Conservation (phyloP, 2,888 invertebrate genomes). For the Gonocerus acuteangulatus region DNA sequence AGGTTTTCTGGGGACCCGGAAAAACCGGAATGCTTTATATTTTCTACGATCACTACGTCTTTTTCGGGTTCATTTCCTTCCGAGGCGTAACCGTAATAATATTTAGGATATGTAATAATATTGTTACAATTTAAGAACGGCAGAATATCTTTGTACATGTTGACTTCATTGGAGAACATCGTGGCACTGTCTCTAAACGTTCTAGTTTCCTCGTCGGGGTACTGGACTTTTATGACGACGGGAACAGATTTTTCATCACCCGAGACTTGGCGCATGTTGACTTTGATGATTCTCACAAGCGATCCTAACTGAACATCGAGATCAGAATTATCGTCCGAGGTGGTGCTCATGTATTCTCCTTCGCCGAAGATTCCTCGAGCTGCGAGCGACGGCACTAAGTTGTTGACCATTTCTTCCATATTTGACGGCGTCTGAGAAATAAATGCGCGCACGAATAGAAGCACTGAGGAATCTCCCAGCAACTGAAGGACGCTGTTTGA, state of each 20-base stretch:
- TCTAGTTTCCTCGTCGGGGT: neutral
- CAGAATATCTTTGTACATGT: slow-evolving; percentile 35
- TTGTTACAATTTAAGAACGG: slow-evolving; percentile 26
- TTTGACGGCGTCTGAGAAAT: neutral
- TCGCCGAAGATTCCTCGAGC: slow-evolving; percentile 22
- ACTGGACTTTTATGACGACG: slow-evolving; percentile 31
- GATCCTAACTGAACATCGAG: slow-evolving; percentile 33
- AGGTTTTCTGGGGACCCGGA: slow-evolving; percentile 37
- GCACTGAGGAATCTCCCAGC: too few relatives aligned
- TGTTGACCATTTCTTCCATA: neutral
- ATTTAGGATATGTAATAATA: neutral
- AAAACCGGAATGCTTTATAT: slow-evolving; percentile 38
- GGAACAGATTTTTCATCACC: neutral
- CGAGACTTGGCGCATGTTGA: neutral
- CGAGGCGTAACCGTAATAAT: neutral
- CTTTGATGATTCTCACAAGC: slow-evolving; percentile 29
- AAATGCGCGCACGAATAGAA: too few relatives aligned
- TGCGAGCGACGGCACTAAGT: neutral
- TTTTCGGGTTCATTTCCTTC: neutral
- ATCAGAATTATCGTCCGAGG: slow-evolving; percentile 1
- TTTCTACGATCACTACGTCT: slow-evolving; percentile 40
- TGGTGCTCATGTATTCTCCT: slow-evolving; percentile 15
- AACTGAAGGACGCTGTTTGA: too few relatives aligned
- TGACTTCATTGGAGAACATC: slow-evolving; percentile 36
- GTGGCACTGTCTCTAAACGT: slow-evolving; percentile 9